Evolutionary conservation across 2,888 invertebrate species (phyloP).

Genomic region (Scaptomyza polygonia): DNA sequence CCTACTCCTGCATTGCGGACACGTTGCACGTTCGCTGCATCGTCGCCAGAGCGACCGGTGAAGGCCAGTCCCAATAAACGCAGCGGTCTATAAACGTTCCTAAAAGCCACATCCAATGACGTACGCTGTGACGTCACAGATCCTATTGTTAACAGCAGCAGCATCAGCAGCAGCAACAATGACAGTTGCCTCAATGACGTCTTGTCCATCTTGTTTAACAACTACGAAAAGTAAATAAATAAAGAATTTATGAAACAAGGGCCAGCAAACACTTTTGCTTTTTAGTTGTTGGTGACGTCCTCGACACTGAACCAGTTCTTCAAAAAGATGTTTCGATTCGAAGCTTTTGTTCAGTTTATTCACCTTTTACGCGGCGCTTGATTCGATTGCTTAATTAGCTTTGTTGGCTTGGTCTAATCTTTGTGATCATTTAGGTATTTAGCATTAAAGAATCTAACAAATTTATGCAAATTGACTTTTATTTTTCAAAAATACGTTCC

Average conservation of each 20-base stretch:
- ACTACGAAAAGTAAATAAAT: conserved; percentile 23
- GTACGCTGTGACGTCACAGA: conserved; percentile 76
- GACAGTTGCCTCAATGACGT: conserved; percentile 32
- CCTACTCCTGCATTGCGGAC: conserved; percentile 75
- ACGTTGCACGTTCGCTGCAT: conserved; percentile 67
- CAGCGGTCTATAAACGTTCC: conserved; percentile 67
- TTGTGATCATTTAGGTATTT: conserved; percentile 26
- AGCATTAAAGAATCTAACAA: conserved; percentile 37
- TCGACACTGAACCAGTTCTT: conserved; percentile 76
- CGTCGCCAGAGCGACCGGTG: conserved; percentile 80
- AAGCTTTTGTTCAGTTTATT: conserved; percentile 56
- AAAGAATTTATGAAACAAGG: conserved; percentile 11
- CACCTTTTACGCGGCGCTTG: conserved; percentile 57
- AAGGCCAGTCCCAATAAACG: conserved; percentile 72
- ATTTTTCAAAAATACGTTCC: conserved; percentile 13
- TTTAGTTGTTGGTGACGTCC: conserved; percentile 63
- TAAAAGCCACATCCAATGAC: conserved; percentile 68
- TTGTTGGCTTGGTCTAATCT: conserved; percentile 37
- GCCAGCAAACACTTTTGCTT: conserved; percentile 51
- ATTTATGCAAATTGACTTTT: conserved; percentile 43
- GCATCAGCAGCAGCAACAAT: conserved; percentile 25
- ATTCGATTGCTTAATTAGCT: conserved; percentile 51
- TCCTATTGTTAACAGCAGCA: conserved; percentile 35
- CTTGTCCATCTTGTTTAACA: conserved; percentile 31
- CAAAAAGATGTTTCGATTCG: conserved; percentile 47